Base-by-base conservation (phyloP, 1,140 invertebrate species). In the Pseudomyrmex cubaensis region DNA sequence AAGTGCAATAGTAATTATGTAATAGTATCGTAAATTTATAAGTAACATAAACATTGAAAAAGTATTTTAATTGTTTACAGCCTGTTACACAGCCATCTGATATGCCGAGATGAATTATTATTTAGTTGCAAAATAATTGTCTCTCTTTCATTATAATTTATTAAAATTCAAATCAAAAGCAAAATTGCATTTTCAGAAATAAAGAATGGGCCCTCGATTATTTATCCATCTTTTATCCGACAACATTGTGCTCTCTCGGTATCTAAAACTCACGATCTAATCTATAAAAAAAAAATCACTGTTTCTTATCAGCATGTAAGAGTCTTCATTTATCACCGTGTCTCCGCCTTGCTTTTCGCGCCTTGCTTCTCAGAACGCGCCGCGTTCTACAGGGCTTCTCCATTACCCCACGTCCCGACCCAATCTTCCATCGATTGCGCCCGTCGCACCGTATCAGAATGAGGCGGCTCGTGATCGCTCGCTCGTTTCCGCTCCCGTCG, bases 341-440 rank as follows among this genome's bases (percentile, higher is more conserved):
- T 57, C 52, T 59, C 20, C 22, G 25, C 52, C 48, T 69, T 64
- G 10, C 10, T 70, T 17, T 25, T 15, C 35, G 52, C 35, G 35
- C 8, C 63, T 78, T 20, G 44, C 44, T 78, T 25, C 67, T 70
- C 1, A 48, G 7, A 59, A 59, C 54, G 64, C 35, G 35, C 35
- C 54, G 10, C 20, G 5, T 44, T n/a, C 44, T 59, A 78, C 9
- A 50, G 64, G 50, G 17, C 1, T 67, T 77, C 75, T 66, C 63
- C 63, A 77, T 77, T 77, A 77, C 17, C 50, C 63, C 52, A 66
- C 25, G 13, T 67, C 52, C 48, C 52, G 35, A 13, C 10, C 52
- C 75, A 67, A 67, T 77, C 62, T 46, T 57, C 35, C 17, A 54
- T 67, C 63, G 66, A 70, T 59, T 72, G 46, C 46, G 64, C 10